phyloP scores from a whole-genome alignment of 2,797 vertebrate genomes.

The Borostomias antarcticus region DNA sequence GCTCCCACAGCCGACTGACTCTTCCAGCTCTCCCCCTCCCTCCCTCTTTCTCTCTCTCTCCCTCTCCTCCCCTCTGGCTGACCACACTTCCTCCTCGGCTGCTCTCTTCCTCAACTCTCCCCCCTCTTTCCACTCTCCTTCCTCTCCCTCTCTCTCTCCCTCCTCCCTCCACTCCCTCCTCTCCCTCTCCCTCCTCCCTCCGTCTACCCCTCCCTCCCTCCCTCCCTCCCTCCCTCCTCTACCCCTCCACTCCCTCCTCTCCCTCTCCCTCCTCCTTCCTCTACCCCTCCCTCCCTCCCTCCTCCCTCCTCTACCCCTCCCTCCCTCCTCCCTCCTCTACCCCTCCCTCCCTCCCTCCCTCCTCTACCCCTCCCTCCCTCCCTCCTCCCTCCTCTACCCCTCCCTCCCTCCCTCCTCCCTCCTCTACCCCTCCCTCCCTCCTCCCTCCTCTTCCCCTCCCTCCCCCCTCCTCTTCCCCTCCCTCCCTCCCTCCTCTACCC shows the following conservation, averaged over 20 bases:
- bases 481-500: too few relatives aligned
- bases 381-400: too few relatives aligned
- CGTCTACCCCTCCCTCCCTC: constrained; percentile 15
- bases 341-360: too few relatives aligned
- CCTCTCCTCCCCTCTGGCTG: constrained; percentile 33
- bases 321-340: background rate
- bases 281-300: background rate
- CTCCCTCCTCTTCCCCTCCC: too few relatives aligned
- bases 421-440: too few relatives aligned
- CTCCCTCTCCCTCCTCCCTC: constrained; percentile 28
- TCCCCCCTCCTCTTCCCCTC: too few relatives aligned
- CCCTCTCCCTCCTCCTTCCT: too few relatives aligned
- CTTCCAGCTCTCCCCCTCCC: too few relatives aligned
- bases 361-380: too few relatives aligned
- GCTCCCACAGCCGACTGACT: constrained; percentile 43
- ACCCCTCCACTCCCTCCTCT: too few relatives aligned
- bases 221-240: background rate
- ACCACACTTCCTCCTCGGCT: constrained; percentile 37
- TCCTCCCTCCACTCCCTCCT: constrained; percentile 19
- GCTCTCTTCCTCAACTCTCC: constrained; percentile 60
- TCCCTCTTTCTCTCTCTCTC: too few relatives aligned
- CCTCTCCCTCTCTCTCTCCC: constrained; percentile 22
- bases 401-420: too few relatives aligned
- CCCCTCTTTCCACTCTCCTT: constrained; percentile 42
- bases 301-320: background rate